phyloP scores from a whole-genome alignment of 2,888 invertebrate genomes.

The Pachycephus smyrnensis region DNA sequence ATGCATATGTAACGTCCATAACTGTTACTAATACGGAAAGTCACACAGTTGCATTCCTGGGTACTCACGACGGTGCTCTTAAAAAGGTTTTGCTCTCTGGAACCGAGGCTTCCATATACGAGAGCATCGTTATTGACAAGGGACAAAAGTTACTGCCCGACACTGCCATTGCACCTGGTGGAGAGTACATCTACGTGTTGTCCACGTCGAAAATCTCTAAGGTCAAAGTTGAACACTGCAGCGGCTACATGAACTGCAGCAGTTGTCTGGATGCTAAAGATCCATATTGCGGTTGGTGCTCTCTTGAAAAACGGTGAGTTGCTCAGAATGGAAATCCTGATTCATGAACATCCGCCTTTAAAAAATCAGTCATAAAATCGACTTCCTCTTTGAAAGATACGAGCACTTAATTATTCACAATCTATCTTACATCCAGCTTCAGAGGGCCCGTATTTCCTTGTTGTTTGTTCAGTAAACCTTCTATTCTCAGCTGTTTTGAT shows the following conservation, averaged over 20 bases:
- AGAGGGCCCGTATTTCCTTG: neutral
- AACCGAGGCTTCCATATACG: slow-evolving; percentile 84
- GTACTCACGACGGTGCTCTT: slow-evolving; percentile 85
- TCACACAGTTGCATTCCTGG: slow-evolving; percentile 94
- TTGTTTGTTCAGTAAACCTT: slow-evolving; percentile 8
- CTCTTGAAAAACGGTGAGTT: slow-evolving; percentile 82
- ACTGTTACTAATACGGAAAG: slow-evolving; percentile 89
- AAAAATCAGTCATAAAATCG: neutral
- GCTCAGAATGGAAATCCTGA: neutral
- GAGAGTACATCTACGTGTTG: slow-evolving; percentile 87
- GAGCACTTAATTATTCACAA: neutral
- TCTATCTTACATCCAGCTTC: neutral
- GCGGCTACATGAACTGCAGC: slow-evolving; percentile 87
- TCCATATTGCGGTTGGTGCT: slow-evolving; percentile 97
- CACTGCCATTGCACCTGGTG: slow-evolving; percentile 85
- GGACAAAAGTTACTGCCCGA: slow-evolving; percentile 87
- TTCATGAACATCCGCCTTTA: neutral
- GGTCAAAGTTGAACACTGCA: slow-evolving; percentile 88
- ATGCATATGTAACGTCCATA: slow-evolving; percentile 85
- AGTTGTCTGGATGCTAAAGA: slow-evolving; percentile 90
- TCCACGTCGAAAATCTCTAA: slow-evolving; percentile 82
- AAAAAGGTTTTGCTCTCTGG: slow-evolving; percentile 87
- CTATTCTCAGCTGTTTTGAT: slow-evolving; percentile 8
- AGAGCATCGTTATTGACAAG: slow-evolving; percentile 84
- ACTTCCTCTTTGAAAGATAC: neutral